Evolutionary conservation across 2,888 invertebrate species (phyloP).

Genomic region (Drosophila setosimentum): DNA sequence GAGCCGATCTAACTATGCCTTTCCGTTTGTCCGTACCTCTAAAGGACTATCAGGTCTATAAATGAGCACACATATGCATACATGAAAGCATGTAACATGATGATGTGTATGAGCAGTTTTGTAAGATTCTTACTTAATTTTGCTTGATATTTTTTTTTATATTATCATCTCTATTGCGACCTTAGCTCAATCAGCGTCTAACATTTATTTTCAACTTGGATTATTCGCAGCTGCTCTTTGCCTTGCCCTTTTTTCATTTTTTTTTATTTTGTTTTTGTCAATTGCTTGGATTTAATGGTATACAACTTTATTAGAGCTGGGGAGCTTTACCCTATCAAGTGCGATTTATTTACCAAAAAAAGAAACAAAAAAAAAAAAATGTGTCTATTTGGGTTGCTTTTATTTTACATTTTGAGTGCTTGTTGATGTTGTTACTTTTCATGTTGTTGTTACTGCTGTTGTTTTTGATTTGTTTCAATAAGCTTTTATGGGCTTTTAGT

Average conservation of each 20-base stretch:
- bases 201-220: constrained; percentile 19
- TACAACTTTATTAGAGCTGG: constrained; percentile 42
- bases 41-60: neutral
- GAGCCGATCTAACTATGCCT: too few relatives aligned
- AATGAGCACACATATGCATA: neutral
- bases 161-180: constrained; percentile 14
- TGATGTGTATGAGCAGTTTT: neutral
- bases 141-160: neutral
- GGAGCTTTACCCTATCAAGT: constrained; percentile 16
- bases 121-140: neutral
- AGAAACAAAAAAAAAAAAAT: constrained; percentile 8
- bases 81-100: neutral
- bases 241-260: neutral
- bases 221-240: constrained; percentile 16
- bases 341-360: constrained; percentile 9
- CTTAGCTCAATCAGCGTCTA: constrained; percentile 15
- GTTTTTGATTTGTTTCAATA: constrained; percentile 69
- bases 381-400: constrained; percentile 47
- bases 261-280: constrained; percentile 14
- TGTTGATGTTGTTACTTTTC: constrained; percentile 17
- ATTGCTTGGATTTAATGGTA: constrained; percentile 34
- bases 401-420: constrained; percentile 44
- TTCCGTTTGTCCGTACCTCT: too few relatives aligned
- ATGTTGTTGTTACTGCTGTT: constrained; percentile 9
- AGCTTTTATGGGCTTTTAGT: constrained; percentile 71